phyloP scores from a whole-genome alignment of 92 coral and sea anemone genomes.

The Bergia puertoricense region DNA sequence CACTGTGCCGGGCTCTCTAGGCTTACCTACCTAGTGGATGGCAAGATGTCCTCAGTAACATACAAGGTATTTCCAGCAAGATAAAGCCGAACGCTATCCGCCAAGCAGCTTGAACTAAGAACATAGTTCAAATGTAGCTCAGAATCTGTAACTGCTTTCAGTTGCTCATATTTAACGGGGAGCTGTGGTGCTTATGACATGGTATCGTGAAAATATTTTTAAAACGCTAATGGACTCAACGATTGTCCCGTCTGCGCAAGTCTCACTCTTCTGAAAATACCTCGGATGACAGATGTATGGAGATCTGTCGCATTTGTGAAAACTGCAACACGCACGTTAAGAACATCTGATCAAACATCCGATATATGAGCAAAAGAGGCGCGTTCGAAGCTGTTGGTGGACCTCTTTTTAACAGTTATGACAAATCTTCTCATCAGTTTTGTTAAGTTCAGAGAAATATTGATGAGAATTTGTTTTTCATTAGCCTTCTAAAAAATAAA shows the following conservation, averaged over 20 bases:
- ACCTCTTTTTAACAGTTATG: no score
- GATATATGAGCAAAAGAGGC: background rate
- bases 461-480: no score
- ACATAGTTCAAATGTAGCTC: background rate
- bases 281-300: background rate
- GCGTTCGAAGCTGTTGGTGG: no score
- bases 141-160: background rate
- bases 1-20: background rate
- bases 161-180: background rate
- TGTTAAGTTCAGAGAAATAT: no score
- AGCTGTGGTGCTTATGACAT: background rate
- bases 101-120: background rate
- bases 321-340: background rate
- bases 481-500: no score
- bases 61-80: background rate
- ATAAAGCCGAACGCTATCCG: background rate
- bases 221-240: background rate
- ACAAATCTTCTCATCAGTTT: no score
- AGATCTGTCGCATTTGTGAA: background rate
- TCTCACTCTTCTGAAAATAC: background rate
- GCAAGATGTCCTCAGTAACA: background rate
- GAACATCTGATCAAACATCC: slow-evolving; percentile 3
- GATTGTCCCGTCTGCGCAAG: background rate
- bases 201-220: background rate
- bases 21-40: background rate